These are phyloP conservation scores for Trissonchulus sp. DNA, from an alignment of 2,888 invertebrate genomes.

Conservation along the genomic window DNA sequence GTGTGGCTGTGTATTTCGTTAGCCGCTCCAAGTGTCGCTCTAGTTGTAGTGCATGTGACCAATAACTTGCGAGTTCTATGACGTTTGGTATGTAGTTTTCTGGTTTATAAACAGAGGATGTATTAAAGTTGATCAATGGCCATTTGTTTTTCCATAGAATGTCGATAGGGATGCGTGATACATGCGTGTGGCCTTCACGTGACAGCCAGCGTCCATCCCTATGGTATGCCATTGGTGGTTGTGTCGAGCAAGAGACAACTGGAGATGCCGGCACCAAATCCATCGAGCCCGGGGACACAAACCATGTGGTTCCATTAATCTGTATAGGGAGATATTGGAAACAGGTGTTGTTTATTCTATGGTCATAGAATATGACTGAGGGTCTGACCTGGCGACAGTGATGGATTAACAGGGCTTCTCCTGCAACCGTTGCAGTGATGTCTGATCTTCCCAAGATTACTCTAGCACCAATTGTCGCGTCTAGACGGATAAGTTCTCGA, in stretches of 20 bases:
- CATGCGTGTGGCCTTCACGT: neutral
- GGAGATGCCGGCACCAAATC: neutral
- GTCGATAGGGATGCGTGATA: neutral
- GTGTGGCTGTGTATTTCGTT: neutral
- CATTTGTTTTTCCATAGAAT: neutral
- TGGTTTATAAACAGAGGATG: no score
- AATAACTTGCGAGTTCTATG: neutral
- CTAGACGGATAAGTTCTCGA: constrained; percentile 6
- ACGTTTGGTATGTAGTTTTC: no score
- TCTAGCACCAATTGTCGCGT: constrained; percentile 19
- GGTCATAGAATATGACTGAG: constrained; percentile 11
- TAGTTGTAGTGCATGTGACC: no score
- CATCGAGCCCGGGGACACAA: neutral
- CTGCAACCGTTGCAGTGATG: constrained; percentile 19
- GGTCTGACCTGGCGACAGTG: constrained; percentile 15
- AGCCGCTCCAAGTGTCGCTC: neutral
- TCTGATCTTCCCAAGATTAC: neutral
- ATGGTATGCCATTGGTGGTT: neutral
- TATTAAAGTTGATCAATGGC: no score
- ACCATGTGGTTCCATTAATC: neutral
- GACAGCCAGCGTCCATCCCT: neutral
- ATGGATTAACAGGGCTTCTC: constrained; percentile 22
- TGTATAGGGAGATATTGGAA: constrained; percentile 17
- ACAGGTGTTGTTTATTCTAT: constrained; percentile 23
- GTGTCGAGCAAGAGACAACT: neutral